Evolutionary conservation across 2,888 invertebrate species (phyloP).

Genomic region (Phaedon cochleariae): DNA sequence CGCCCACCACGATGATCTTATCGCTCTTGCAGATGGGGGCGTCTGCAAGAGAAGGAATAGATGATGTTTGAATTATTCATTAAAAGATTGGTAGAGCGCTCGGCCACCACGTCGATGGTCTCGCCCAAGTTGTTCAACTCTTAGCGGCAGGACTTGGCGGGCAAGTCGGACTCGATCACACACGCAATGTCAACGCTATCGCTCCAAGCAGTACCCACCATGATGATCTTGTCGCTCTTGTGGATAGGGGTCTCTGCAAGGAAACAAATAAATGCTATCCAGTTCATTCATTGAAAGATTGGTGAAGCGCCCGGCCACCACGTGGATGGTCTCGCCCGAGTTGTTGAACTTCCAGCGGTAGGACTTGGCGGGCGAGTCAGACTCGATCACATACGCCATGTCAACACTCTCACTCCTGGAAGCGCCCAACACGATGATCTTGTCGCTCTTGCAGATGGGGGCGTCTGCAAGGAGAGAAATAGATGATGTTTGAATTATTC

Average conservation of each 20-base stretch:
- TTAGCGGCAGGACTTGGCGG: slow-evolving; percentile 90
- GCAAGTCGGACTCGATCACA: slow-evolving; percentile 91
- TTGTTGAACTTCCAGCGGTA: slow-evolving; percentile 97
- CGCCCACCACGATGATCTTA: slow-evolving; percentile 84
- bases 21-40: slow-evolving; percentile 83
- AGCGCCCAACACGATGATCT: slow-evolving; percentile 85
- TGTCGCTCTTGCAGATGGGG: slow-evolving; percentile 81
- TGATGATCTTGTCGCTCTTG: slow-evolving; percentile 76
- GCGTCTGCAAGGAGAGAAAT: slow-evolving; percentile 69
- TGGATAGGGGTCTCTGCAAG: slow-evolving; percentile 84
- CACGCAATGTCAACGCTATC: slow-evolving; percentile 88
- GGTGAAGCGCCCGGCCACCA: slow-evolving; percentile 77
- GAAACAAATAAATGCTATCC: no score
- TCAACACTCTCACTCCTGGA: slow-evolving; percentile 87
- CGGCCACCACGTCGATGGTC: slow-evolving; percentile 82
- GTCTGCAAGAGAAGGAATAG: no score
- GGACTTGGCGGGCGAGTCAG: slow-evolving; percentile 88
- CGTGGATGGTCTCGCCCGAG: slow-evolving; percentile 87
- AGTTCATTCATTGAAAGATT: no score
- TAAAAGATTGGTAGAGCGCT: slow-evolving; percentile 76
- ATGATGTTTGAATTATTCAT: no score
- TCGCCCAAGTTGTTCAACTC: slow-evolving; percentile 95
- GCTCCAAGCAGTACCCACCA: slow-evolving; percentile 88
- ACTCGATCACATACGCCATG: slow-evolving; percentile 89
- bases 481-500: no score